Evolutionary conservation across 2,113 vertebrate species (phyloP), one percentile per base, ranked within the genome.

Genomic region (Merops nubicus): DNA sequence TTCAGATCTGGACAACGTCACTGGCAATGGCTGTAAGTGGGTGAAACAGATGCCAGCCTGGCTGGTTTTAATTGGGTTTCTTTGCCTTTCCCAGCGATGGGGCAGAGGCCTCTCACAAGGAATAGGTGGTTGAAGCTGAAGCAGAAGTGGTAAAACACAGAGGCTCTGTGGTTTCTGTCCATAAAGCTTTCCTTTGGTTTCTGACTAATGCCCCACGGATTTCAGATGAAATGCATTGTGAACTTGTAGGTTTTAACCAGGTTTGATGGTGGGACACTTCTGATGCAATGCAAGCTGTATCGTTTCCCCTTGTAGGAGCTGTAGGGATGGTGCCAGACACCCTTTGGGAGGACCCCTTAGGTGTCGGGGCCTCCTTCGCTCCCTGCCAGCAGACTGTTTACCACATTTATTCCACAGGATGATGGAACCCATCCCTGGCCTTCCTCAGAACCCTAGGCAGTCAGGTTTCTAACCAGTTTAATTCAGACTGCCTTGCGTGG

Each of bases 141-240:
- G 74, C 65, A 91, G 87, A 92, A 95, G 67, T 34, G 70, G 12
- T 65, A 82, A 81, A 75, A 93, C 77, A 20, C 1, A 0, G 25
- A 64, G 42, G 36, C 8, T 59, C 26, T 0, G 0, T 48, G 42
- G 56, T 79, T 95, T 89, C 81, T 91, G 65, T 26, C 62, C 43
- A 47, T 28, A 75, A 76, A 65, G 11, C 47, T 90, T 74, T 57
- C 63, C 53, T 91, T 79, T 69, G 78, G 36, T 73, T 95, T 93
- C 94, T 93, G 88, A 91, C 74, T 81, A 40, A 82, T 12, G 36
- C 10, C 57, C 40, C 54, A n/a, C 1, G 0, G 22, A 63, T 77
- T 95, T 91, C 54, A 1, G 23, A 42, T 3, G 42, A 88, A 93
- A 92, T 42, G 8, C 15, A 15, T 56, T 75, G 56, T 8, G 5